A percentile compares a stretch with the other conserved stretches of the same genome.
Evolutionary conservation across 2,797 vertebrate species (phyloP).

Genomic region (Prunella strophiata): DNA sequence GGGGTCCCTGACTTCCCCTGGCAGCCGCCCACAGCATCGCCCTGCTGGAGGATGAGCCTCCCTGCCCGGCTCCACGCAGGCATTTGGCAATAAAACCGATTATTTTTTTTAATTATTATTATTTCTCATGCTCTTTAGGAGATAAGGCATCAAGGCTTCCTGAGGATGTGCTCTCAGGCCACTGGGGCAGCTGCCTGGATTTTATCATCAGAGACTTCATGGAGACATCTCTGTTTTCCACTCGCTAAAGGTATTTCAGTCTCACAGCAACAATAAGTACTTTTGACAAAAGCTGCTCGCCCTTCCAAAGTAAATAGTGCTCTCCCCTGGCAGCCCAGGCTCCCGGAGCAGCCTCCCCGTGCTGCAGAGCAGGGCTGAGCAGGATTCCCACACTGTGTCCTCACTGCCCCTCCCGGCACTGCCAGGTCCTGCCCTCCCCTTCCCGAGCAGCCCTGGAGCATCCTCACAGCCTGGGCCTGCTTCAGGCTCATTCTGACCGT

Average conservation of each 20-base stretch:
- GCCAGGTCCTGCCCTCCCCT: not conserved
- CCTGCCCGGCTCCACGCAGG: not conserved
- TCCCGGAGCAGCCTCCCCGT: not conserved
- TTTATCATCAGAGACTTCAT: slow-evolving; percentile 74
- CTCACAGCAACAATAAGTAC: slow-evolving; percentile 73
- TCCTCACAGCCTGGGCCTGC: fast-evolving
- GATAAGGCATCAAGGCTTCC: slow-evolving; percentile 75
- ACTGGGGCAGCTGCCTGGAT: slow-evolving; percentile 45
- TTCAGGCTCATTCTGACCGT: not conserved
- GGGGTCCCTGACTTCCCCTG: not conserved
- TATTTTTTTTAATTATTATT: not conserved
- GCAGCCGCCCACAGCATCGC: not conserved
- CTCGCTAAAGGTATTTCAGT: slow-evolving; percentile 76
- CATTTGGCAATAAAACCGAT: not conserved
- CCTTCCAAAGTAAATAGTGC: slow-evolving; percentile 77
- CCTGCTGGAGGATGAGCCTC: not conserved
- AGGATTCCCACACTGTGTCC: not conserved
- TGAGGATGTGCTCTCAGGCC: slow-evolving; percentile 72
- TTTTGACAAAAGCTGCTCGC: slow-evolving; percentile 71
- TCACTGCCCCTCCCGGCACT: not conserved
- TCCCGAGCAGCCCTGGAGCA: not conserved
- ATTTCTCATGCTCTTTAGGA: slow-evolving; percentile 22
- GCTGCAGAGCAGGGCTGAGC: not conserved
- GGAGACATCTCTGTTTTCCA: slow-evolving; percentile 76
- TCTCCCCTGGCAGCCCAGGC: not conserved